Percentiles rank a stretch among this genome's conserved stretches.
These are phyloP conservation scores for Aspiorhynchus laticeps DNA, from an alignment of 2,113 vertebrate species.

Conservation along the genomic window DNA sequence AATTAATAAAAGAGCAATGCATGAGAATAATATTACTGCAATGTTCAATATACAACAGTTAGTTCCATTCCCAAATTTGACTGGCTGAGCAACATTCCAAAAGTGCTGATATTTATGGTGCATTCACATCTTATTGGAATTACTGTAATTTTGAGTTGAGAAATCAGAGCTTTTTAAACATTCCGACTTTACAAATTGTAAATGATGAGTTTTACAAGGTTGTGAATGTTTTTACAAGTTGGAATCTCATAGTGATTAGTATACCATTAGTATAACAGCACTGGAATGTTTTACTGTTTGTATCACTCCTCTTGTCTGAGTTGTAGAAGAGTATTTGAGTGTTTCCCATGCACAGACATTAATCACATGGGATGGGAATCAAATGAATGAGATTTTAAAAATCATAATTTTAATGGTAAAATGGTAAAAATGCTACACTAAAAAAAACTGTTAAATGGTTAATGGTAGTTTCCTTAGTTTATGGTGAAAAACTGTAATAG, in stretches of 20 bases:
- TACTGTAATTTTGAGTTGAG: neutral
- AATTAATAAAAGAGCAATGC: constrained; percentile 4
- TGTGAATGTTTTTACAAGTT: neutral
- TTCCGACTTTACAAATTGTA: neutral
- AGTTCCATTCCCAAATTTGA: neutral
- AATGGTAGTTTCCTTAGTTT: neutral
- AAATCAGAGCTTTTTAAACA: neutral
- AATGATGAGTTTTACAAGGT: neutral
- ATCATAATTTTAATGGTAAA: neutral
- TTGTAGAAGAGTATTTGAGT: neutral
- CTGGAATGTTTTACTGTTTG: neutral
- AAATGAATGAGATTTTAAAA: neutral
- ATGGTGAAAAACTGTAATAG: neutral
- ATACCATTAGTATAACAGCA: neutral
- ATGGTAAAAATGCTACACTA: neutral
- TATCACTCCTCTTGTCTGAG: neutral
- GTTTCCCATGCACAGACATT: neutral
- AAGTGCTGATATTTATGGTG: constrained; percentile 1
- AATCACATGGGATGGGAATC: neutral
- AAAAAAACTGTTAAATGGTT: neutral
- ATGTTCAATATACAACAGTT: neutral
- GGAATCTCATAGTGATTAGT: neutral
- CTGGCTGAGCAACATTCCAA: neutral
- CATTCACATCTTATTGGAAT: neutral
- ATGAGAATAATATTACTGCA: neutral